phyloP scores from a whole-genome alignment of 2,797 vertebrate species.

The Lutjanus argentimaculatus region DNA sequence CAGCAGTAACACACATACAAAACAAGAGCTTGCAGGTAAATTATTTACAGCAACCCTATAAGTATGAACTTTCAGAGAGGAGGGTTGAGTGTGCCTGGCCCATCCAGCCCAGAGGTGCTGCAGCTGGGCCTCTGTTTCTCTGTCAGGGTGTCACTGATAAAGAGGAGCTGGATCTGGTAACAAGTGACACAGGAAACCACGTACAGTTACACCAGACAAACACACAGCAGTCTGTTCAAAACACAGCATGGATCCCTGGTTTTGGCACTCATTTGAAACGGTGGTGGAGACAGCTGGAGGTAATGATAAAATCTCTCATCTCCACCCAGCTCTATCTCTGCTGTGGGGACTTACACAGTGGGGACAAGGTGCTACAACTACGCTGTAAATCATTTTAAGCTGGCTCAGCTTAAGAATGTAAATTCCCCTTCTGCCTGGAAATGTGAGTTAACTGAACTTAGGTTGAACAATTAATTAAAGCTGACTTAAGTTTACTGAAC shows the following conservation, averaged over 20 bases:
- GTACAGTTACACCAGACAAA: neutral
- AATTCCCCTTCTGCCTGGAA: too few species aligned
- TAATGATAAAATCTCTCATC: slow-evolving; percentile 55
- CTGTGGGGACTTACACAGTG: neutral
- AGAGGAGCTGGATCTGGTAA: slow-evolving; percentile 22
- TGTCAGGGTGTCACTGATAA: slow-evolving; percentile 57
- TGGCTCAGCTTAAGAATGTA: too few species aligned
- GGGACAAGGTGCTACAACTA: neutral
- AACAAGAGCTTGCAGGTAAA: slow-evolving; percentile 62
- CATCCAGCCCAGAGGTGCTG: slow-evolving; percentile 5
- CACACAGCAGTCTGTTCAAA: neutral
- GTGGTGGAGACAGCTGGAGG: neutral
- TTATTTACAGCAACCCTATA: slow-evolving; percentile 71
- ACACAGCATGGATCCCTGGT: neutral
- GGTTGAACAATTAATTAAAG: too few species aligned
- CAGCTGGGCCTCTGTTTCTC: slow-evolving; percentile 33
- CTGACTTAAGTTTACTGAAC: too few species aligned
- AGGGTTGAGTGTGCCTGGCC: slow-evolving; percentile 7
- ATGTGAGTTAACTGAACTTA: too few species aligned
- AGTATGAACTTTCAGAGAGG: slow-evolving; percentile 35
- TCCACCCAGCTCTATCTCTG: slow-evolving; percentile 46
- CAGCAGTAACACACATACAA: slow-evolving; percentile 23
- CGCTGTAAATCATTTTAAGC: too few species aligned
- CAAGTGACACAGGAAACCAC: slow-evolving; percentile 32
- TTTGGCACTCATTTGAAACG: slow-evolving; percentile 13